Base-by-base conservation (phyloP, 2,888 invertebrate genomes). In the Microchrysa polita region DNA sequence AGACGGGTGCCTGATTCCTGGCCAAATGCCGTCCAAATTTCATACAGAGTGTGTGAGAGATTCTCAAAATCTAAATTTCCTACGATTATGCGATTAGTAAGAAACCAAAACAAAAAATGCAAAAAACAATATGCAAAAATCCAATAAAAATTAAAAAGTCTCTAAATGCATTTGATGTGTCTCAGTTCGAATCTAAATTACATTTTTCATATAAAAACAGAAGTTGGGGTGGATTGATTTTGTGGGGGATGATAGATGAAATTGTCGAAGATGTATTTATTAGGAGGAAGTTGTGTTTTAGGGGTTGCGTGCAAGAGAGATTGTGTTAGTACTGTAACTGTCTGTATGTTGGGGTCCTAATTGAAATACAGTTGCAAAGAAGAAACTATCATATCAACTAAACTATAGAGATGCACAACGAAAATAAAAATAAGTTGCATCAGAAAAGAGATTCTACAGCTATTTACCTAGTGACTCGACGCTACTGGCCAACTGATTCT, bases 1-100 rank as follows among this genome's bases (percentile, higher is more conserved):
- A 86, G 89, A 20, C 78, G 77, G 74, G 78, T 79, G 74, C 78
- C 80, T 59, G 72, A 23, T 40, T 88, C 87, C 76, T 86, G 85
- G 5, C 89, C 88, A 76, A 90, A 84, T 76, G 87, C 87, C 77
- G 87, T 87, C 89, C 91, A 91, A 73, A 90, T 89, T 77, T 88
- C 87, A 75, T 88, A 84, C 74, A 91, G 84, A 82, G 89, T 90
- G 77, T 80, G 77, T 77, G 80, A 80, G 57, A 81, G 78, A 78
- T 88, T 88, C 80, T 89, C 87, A 72, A 87, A 87, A 80, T 81
- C 81, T 79, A 82, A 79, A 78, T 81, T 80, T 75, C 79, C 80
- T 80, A 78, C 57, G 59, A 73, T 74, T n/a, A 48, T 48, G 48
- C 74, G 75, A 59, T 52, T 48, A 22, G 34, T 61, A 59, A 59